These are phyloP conservation scores for Cinara cedri DNA, from an alignment of 2,888 invertebrate genomes.

Conservation along the genomic window DNA sequence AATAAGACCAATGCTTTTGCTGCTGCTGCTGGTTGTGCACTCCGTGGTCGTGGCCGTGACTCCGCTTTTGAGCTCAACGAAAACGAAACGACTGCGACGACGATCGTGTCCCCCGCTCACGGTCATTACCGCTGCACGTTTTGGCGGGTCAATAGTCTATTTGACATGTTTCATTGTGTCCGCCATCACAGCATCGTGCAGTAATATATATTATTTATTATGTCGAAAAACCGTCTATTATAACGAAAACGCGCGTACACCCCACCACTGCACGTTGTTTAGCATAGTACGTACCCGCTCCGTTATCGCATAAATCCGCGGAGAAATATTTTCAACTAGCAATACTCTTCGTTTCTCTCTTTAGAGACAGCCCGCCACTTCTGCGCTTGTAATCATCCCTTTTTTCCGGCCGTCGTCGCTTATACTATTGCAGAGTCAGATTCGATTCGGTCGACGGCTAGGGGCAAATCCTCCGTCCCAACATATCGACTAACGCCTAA, in stretches of 20 bases:
- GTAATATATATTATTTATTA: conserved; percentile 27
- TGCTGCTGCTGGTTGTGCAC: not conserved
- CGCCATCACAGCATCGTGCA: not conserved
- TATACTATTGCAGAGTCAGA: too few species aligned
- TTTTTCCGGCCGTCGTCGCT: too few species aligned
- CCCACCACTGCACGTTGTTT: too few species aligned
- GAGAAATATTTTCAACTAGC: too few species aligned
- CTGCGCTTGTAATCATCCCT: too few species aligned
- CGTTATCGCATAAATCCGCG: not conserved
- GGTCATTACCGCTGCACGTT: conserved; percentile 55
- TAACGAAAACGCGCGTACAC: conserved; percentile 42
- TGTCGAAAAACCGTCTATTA: conserved; percentile 40
- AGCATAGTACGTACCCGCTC: not conserved
- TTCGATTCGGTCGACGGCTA: too few species aligned
- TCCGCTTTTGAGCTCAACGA: conserved; percentile 41
- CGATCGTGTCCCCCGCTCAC: conserved; percentile 20
- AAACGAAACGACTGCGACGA: conserved; percentile 39
- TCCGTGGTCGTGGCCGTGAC: conserved; percentile 40
- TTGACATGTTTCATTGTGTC: conserved; percentile 52
- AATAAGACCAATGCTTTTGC: too few species aligned
- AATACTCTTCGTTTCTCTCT: too few species aligned
- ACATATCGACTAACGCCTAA: too few species aligned
- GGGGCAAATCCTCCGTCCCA: too few species aligned
- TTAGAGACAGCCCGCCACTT: too few species aligned
- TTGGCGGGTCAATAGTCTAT: conserved; percentile 56